phyloP scores from a whole-genome alignment of 2,797 vertebrate genomes.

The Cossypha dichroa region DNA sequence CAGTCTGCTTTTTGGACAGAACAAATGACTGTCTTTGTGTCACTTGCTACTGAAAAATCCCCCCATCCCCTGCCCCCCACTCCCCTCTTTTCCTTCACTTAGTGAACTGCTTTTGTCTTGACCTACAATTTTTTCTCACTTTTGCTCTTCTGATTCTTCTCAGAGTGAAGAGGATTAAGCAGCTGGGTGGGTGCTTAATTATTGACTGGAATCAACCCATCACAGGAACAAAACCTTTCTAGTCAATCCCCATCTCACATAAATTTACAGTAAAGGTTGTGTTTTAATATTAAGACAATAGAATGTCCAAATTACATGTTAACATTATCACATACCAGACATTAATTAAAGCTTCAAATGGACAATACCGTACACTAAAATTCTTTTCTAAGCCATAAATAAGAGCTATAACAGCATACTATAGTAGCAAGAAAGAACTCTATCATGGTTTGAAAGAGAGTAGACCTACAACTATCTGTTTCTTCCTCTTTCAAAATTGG shows the following conservation, averaged over 20 bases:
- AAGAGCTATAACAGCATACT: background rate
- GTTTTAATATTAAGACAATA: background rate
- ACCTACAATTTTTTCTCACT: background rate
- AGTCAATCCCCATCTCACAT: background rate
- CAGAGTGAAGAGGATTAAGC: rapidly evolving
- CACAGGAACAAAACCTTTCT: background rate
- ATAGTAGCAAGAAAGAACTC: background rate
- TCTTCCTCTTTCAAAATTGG: background rate
- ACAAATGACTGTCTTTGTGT: background rate
- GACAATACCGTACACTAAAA: background rate
- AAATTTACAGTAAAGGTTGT: background rate
- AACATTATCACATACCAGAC: background rate
- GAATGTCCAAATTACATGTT: background rate
- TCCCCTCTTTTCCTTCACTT: background rate
- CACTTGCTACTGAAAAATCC: background rate
- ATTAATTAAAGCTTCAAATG: background rate
- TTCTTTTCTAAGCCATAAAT: background rate
- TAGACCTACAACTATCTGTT: background rate
- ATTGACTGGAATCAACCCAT: background rate
- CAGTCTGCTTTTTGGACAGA: background rate
- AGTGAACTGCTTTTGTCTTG: background rate
- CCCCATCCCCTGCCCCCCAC: rapidly evolving
- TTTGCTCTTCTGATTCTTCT: background rate
- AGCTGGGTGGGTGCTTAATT: background rate
- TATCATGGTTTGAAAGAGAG: background rate